Percentiles rank a stretch among this genome's conserved stretches.
These are phyloP conservation scores for Furnarius figulus DNA, from an alignment of 2,113 vertebrate genomes.

Conservation along the genomic window DNA sequence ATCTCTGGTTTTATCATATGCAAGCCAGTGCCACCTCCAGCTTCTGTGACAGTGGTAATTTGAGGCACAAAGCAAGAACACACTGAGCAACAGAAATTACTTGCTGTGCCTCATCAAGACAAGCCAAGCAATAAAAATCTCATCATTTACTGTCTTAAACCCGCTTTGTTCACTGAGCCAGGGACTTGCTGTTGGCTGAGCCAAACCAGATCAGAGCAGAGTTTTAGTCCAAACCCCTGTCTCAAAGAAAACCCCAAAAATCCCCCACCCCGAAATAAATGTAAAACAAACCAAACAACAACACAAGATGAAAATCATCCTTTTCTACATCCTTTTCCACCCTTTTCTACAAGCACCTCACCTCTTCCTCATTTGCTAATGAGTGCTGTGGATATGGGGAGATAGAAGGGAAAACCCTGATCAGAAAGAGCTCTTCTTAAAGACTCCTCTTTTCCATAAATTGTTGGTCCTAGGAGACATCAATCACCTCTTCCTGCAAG, in stretches of 20 bases:
- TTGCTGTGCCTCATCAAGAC: background rate
- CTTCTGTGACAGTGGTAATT: background rate
- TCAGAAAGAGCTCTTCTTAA: background rate
- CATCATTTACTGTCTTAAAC: background rate
- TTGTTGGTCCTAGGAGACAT: background rate
- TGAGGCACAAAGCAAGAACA: background rate
- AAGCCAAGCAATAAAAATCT: background rate
- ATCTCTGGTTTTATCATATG: background rate
- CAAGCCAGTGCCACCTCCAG: background rate
- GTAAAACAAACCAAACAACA: background rate
- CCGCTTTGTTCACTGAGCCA: background rate
- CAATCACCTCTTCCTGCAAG: background rate
- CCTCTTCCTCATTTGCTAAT: background rate
- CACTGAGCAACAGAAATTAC: background rate
- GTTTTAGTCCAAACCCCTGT: background rate
- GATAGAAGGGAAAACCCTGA: background rate
- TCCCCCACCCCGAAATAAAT: background rate
- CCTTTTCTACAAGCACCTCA: background rate
- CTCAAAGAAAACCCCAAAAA: background rate
- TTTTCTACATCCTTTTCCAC: background rate
- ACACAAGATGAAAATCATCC: no score
- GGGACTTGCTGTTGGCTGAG: background rate
- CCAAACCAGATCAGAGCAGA: background rate
- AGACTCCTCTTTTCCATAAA: background rate
- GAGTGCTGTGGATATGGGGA: background rate